Evolutionary conservation across 2,113 vertebrate genomes (phyloP).

Genomic region (Engystomops pustulosus): DNA sequence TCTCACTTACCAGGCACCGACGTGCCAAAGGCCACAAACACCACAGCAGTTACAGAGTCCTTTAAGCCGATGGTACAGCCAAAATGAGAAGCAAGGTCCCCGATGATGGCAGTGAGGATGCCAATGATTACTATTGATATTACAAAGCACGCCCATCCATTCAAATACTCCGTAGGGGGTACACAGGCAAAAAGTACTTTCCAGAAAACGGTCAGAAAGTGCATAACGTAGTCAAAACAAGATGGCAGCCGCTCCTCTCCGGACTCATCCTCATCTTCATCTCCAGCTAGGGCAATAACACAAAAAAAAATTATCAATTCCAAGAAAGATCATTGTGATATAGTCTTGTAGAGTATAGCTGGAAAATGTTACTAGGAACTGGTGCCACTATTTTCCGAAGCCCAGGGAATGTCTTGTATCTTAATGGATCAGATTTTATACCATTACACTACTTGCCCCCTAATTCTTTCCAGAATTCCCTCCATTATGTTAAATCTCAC

Average conservation of each 20-base stretch:
- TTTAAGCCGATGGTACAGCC: slow-evolving; percentile 99
- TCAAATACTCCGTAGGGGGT: slow-evolving; percentile 94
- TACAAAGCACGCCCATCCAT: slow-evolving; percentile 94
- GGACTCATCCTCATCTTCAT: slow-evolving; percentile 94
- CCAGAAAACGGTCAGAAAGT: slow-evolving; percentile 99
- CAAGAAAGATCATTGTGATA: not conserved
- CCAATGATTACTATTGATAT: slow-evolving; percentile 94
- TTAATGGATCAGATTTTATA: no score
- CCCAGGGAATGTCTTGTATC: no score
- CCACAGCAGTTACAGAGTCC: slow-evolving; percentile 93
- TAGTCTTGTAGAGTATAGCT: not conserved
- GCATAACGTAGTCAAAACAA: slow-evolving; percentile 99
- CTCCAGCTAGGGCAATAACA: slow-evolving; percentile 71
- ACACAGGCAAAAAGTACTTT: slow-evolving; percentile 98
- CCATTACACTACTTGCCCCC: no score
- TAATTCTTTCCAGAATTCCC: no score
- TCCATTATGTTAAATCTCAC: no score
- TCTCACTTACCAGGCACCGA: slow-evolving; percentile 88
- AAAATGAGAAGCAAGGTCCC: slow-evolving; percentile 95
- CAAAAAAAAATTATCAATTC: not conserved
- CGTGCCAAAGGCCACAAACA: slow-evolving; percentile 95
- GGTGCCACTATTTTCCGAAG: no score
- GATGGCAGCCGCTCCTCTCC: slow-evolving; percentile 94
- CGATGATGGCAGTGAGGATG: slow-evolving; percentile 92
- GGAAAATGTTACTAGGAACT: no score